A percentile compares a stretch with the other conserved stretches of the same genome.
Evolutionary conservation across 37 sponge, comb jelly and placozoan genomes (phyloP).

Genomic region (Axinella damicornis): DNA sequence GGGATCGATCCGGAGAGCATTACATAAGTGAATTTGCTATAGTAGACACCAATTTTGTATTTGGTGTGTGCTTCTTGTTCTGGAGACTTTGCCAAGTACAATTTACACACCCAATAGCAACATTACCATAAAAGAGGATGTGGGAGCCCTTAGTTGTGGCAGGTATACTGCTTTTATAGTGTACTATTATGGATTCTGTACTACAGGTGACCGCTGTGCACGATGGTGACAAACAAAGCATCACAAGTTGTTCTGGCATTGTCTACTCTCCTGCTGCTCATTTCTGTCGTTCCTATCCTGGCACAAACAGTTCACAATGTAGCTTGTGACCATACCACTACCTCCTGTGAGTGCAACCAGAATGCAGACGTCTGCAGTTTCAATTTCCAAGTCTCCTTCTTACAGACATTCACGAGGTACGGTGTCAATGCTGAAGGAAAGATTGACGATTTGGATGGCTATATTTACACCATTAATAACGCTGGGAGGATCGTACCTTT

Average conservation of each 20-base stretch:
- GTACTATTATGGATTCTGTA: no score
- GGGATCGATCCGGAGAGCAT: no score
- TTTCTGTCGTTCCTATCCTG: neutral
- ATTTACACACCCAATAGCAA: no score
- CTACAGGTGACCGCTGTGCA: no score
- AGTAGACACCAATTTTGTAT: no score
- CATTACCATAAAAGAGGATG: no score
- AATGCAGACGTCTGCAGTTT: slow-evolving; percentile 42
- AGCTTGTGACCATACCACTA: neutral
- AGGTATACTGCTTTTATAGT: no score
- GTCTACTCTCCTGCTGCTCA: neutral
- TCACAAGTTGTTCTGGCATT: neutral
- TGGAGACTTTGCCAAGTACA: no score
- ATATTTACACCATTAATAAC: slow-evolving; percentile 7
- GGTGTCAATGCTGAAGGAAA: neutral
- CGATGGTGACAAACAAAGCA: no score
- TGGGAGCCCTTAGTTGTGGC: no score
- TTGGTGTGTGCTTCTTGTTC: no score
- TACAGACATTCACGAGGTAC: slow-evolving; percentile 52
- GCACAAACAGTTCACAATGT: neutral
- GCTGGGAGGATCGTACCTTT: neutral
- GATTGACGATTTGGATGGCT: neutral
- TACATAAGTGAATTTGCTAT: no score
- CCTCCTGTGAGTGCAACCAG: slow-evolving; percentile 25
- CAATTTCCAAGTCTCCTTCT: slow-evolving; percentile 1